Base-by-base conservation (phyloP, 2,888 invertebrate genomes). In the Lasioglossum figueresi region DNA sequence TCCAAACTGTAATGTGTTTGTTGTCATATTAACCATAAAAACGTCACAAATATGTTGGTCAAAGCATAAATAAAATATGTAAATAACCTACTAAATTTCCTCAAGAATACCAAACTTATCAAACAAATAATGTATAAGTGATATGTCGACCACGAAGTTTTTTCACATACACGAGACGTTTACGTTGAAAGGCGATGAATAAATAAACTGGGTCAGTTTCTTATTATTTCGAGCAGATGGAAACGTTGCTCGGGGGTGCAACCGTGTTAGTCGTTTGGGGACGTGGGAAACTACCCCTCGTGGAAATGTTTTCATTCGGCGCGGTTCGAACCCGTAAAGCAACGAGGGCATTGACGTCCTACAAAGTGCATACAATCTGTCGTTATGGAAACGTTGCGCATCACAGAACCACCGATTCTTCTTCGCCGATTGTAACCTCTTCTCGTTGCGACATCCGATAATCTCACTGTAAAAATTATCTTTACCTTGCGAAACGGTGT, bases 331-430 rank as follows among this genome's bases (percentile, higher is more conserved):
- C 72, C 56, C 37, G 76, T 76, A 76, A 79, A 34, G 68, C 40
- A 68, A 74, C 71, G 79, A 63, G 83, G 83, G 27, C 79, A 85
- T 79, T 85, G 76, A 73, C 83, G 68, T 72, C 34, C 45, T 19
- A 27, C 66, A 73, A 79, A 79, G 79, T 82, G 84, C 63, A 79
- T 79, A 71, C 76, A 37, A 52, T 43, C 63, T 76, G 83, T 83
- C 40, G 84, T 83, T 79, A 85, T 85, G 83, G 84, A 76, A 76
- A 85, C 84, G 43, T 40, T 16, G 45, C 73, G 34, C 84, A 83
- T 45, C 76, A 79, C 83, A 83, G 40, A 76, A 76, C 34, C n/a
- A 68, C 66, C 66, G 68, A 68, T 76, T 63, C 74, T 66, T 76
- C 27, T 31, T 66, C 16, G 27, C 66, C 37, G n/a, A 52, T 66